Evolutionary conservation across 1,140 invertebrate genomes (phyloP).

Genomic region (Gerris buenoi): DNA sequence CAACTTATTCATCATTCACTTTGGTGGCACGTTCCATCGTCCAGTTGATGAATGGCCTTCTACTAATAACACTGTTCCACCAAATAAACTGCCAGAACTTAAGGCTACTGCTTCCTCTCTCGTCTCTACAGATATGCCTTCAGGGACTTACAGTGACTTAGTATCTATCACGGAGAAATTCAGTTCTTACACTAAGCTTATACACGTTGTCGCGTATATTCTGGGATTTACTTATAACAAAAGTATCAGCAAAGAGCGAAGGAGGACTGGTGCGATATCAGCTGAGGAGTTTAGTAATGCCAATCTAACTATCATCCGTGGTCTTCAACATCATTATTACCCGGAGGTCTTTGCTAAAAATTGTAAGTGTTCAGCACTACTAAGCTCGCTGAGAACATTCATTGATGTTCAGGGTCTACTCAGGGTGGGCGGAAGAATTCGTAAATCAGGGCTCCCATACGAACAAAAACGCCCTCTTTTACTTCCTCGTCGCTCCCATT

Average conservation of each 20-base stretch:
- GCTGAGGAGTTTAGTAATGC: background rate
- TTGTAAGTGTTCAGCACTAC: background rate
- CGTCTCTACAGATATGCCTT: background rate
- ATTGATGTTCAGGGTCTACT: background rate
- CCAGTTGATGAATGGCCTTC: background rate
- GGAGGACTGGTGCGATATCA: background rate
- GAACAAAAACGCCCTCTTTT: background rate
- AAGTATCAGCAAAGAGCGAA: background rate
- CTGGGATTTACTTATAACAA: background rate
- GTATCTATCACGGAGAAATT: background rate
- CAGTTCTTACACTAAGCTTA: background rate
- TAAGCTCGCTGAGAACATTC: background rate
- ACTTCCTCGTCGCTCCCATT: background rate
- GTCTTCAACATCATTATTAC: background rate
- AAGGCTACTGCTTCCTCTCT: background rate
- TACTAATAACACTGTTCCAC: background rate
- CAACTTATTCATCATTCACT: conserved; percentile 20
- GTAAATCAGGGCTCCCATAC: background rate
- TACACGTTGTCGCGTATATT: background rate
- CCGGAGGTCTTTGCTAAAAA: background rate
- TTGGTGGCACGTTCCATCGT: conserved; percentile 29
- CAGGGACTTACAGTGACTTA: too few species aligned
- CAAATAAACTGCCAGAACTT: background rate
- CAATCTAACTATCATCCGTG: background rate
- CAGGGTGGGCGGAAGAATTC: background rate